A percentile compares a stretch with the other conserved stretches of the same genome.
phyloP scores from a whole-genome alignment of 2,888 invertebrate genomes.

The Junonia oenone region DNA sequence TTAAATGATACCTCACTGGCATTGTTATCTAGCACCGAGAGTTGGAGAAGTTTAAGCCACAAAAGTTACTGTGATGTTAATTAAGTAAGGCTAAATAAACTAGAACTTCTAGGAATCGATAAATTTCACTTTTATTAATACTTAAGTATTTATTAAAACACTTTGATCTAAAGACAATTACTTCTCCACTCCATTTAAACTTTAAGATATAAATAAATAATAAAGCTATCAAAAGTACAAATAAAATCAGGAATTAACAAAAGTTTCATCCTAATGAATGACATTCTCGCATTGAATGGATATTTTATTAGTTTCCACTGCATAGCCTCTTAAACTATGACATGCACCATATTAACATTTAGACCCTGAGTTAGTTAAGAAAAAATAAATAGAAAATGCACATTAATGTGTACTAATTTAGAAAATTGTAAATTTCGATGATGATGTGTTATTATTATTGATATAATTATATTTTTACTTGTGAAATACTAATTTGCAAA shows the following conservation, averaged over 20 bases:
- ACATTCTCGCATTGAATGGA: constrained; percentile 9
- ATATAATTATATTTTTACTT: background rate
- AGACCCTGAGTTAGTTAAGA: constrained; percentile 58
- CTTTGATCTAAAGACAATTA: constrained; percentile 1
- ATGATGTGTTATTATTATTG: background rate
- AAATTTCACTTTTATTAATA: constrained; percentile 1
- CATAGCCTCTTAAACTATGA: constrained; percentile 56
- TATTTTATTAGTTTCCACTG: constrained; percentile 17
- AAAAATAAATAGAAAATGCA: constrained; percentile 24
- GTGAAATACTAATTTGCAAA: constrained; percentile 28
- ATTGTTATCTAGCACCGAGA: constrained; percentile 40
- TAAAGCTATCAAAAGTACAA: constrained; percentile 32
- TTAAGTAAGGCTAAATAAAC: constrained; percentile 6
- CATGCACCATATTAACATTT: constrained; percentile 53
- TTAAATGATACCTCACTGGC: constrained; percentile 35
- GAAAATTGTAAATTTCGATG: background rate
- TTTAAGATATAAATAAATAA: constrained; percentile 30
- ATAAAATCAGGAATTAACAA: constrained; percentile 22
- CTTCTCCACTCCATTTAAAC: constrained; percentile 29
- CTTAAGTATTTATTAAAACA: background rate
- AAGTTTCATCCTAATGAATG: constrained; percentile 18
- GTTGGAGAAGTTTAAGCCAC: constrained; percentile 31
- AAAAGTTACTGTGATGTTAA: constrained; percentile 11
- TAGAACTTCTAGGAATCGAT: constrained; percentile 10
- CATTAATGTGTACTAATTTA: constrained; percentile 19